Evolutionary conservation across 1,140 invertebrate species (phyloP), one percentile per base, ranked within the genome.

Genomic region (Drosophila willistoni): DNA sequence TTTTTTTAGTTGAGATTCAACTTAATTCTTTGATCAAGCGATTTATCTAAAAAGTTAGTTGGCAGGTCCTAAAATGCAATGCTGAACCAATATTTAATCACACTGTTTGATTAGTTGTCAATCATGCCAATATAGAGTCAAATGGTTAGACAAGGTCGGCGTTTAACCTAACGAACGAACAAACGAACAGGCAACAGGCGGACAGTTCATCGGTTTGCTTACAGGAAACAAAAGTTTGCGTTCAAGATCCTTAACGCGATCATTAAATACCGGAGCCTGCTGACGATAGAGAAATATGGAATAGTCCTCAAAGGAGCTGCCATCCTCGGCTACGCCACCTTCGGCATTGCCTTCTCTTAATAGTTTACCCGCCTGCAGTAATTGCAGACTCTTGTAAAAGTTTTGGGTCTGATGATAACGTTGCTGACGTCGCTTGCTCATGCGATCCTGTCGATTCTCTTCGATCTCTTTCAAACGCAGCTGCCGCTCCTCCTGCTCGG

Each of bases 371-470:
- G 94, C 94, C 91, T 96, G 94, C 71, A 96, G 92, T 94, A 96
- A 95, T 89, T 95, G 95, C 94, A 96, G 94, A 91, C 95, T 96
- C 92, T 96, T 96, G 83, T 95, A 93, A 92, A 96, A 96, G 68
- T 96, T 95, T 80, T 96, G 94, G 2, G 94, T 96, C 71, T 95
- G 94, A 79, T 95, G 93, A 90, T 95, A 94, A 67, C 95, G 93
- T 77, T 95, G 94, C 89, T 95, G 94, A 68, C 95, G 94, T 7
- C 95, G 93, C 71, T 94, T 94, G 90, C 93, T 94, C 92, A 94
- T 94, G 64, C 95, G 93, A 63, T 96, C 95, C 47, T 91, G 92
- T 47, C 95, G 94, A 93, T 96, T 95, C 64, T 93, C 92, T 90
- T 94, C 94, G 64, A 96, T 95, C 75, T 96, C 95, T 91, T 95